Evolutionary conservation across 2,797 vertebrate genomes (phyloP).

Genomic region (Anas georgica): DNA sequence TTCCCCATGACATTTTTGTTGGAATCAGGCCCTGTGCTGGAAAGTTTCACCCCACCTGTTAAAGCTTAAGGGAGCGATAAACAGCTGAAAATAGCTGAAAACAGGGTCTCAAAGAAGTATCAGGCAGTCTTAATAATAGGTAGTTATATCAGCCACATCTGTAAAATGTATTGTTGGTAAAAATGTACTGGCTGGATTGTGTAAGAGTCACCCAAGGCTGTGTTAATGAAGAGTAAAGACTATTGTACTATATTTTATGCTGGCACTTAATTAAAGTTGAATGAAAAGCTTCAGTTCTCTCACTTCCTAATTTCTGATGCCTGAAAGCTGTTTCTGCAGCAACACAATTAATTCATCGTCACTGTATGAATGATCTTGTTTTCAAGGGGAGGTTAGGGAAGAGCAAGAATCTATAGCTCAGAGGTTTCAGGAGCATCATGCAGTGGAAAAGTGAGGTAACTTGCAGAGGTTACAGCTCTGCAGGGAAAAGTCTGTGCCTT

Average conservation of each 20-base stretch:
- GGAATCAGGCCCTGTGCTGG: background rate
- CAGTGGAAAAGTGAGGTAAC: background rate
- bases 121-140: background rate
- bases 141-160: background rate
- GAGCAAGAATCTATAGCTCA: background rate
- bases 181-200: slow-evolving; percentile 16
- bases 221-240: slow-evolving; percentile 37
- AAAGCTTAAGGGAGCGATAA: background rate
- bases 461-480: background rate
- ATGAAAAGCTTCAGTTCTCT: slow-evolving; percentile 41
- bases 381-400: background rate
- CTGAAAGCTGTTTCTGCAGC: slow-evolving; percentile 34
- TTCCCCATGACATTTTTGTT: background rate
- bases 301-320: slow-evolving; percentile 46
- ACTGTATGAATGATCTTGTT: slow-evolving; percentile 16
- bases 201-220: slow-evolving; percentile 27
- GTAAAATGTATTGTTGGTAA: slow-evolving; percentile 19
- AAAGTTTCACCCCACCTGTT: background rate
- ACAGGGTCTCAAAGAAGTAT: background rate
- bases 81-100: background rate
- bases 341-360: background rate
- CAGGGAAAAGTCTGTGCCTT: background rate
- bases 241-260: slow-evolving; percentile 31
- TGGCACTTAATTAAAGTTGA: slow-evolving; percentile 51
- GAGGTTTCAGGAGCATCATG: background rate